A percentile compares a stretch with the other conserved stretches of the same genome.
phyloP scores from a whole-genome alignment of 2,888 invertebrate genomes.

The Eupithecia vulgata region DNA sequence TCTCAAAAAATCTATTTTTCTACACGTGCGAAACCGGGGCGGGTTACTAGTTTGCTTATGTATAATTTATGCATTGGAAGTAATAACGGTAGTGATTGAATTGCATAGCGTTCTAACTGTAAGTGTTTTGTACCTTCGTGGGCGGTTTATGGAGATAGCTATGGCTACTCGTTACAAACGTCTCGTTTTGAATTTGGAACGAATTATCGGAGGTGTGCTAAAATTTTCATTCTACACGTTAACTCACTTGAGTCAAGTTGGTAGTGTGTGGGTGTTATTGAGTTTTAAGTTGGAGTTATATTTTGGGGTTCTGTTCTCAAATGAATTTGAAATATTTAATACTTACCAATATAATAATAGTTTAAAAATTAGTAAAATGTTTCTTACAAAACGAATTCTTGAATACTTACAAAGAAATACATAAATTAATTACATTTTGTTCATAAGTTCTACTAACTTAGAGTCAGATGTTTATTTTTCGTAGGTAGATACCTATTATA shows the following conservation, averaged over 20 bases:
- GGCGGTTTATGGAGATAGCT: conserved; percentile 47
- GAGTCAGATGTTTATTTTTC: too few relatives aligned
- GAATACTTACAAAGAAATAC: too few relatives aligned
- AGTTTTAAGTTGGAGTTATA: conserved; percentile 4
- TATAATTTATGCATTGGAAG: conserved; percentile 29
- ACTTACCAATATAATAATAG: neutral
- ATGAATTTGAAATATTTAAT: neutral
- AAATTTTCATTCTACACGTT: conserved; percentile 39
- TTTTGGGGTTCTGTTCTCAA: neutral
- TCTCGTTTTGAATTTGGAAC: conserved; percentile 43
- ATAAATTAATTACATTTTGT: too few relatives aligned
- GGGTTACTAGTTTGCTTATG: neutral
- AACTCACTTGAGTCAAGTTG: neutral
- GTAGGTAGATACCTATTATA: too few relatives aligned
- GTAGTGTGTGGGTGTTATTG: conserved; percentile 15
- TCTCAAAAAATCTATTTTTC: too few relatives aligned
- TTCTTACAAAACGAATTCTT: too few relatives aligned
- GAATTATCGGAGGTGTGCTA: conserved; percentile 49
- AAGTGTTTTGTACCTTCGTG: conserved; percentile 31
- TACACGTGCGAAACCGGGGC: neutral
- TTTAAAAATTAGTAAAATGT: too few relatives aligned
- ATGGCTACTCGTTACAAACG: conserved; percentile 38
- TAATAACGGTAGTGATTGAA: conserved; percentile 27
- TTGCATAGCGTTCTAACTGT: conserved; percentile 41
- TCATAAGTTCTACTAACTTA: too few relatives aligned